Evolutionary conservation across 64 coral and sea anemone species (phyloP).

Genomic region (Acropora tenuis): DNA sequence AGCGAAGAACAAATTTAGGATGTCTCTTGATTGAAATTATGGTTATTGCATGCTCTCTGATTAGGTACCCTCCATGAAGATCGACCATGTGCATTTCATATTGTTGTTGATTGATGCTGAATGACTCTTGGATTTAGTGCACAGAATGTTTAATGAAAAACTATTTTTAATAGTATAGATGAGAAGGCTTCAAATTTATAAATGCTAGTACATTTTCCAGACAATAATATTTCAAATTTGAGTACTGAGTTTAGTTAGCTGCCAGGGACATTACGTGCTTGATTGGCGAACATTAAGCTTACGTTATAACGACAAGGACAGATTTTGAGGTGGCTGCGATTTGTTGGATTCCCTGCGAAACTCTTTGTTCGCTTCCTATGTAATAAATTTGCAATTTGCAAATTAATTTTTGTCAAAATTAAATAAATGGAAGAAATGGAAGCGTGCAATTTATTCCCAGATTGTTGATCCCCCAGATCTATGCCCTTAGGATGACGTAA

Average conservation of each 20-base stretch:
- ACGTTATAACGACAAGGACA: too few species aligned
- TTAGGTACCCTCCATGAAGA: not conserved
- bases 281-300: too few species aligned
- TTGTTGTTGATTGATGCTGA: not conserved
- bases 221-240: not conserved
- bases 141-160: not conserved
- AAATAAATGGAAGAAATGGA: not conserved
- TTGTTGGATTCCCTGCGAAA: too few species aligned
- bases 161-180: not conserved
- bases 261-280: too few species aligned
- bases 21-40: not conserved
- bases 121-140: not conserved
- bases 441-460: not conserved
- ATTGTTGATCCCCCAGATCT: too few species aligned
- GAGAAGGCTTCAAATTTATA: not conserved
- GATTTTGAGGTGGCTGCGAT: too few species aligned
- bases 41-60: not conserved
- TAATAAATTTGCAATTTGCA: too few species aligned
- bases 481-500: not conserved
- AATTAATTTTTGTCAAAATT: not conserved
- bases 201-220: not conserved
- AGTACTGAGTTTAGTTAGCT: not conserved
- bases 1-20: not conserved
- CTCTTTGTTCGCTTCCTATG: too few species aligned
- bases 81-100: slow-evolving; percentile 41